phyloP scores from a whole-genome alignment of 2,113 vertebrate species.

The Tachysurus fulvidraco region DNA sequence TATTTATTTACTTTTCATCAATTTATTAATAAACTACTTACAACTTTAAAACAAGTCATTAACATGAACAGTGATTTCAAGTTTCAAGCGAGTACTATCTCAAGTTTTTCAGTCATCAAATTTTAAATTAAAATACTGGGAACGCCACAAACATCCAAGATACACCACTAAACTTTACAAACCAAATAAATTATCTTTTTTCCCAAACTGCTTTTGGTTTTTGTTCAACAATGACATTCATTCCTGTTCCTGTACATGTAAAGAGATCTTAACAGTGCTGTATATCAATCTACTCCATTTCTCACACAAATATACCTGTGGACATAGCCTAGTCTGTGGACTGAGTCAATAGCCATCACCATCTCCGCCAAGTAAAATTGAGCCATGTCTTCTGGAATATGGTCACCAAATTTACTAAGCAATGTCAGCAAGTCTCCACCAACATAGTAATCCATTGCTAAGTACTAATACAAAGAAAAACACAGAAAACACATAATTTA shows the following conservation, averaged over 20 bases:
- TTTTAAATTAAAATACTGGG: background rate
- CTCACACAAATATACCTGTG: conserved; percentile 68
- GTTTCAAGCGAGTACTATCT: background rate
- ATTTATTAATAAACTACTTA: no score
- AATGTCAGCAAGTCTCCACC: conserved; percentile 85
- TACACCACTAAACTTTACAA: background rate
- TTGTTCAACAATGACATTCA: background rate
- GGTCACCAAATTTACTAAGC: conserved; percentile 85
- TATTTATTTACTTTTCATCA: no score
- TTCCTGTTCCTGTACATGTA: background rate
- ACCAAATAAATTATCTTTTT: background rate
- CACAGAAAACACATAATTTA: background rate
- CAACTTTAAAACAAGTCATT: background rate
- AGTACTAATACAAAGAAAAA: conserved; percentile 69
- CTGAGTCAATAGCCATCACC: conserved; percentile 82
- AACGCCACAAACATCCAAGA: background rate
- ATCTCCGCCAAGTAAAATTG: conserved; percentile 87
- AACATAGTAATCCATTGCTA: conserved; percentile 87
- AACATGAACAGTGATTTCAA: background rate
- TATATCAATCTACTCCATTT: background rate
- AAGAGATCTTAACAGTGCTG: no score
- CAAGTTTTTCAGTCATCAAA: background rate
- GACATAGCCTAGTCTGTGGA: conserved; percentile 83
- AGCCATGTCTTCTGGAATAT: conserved; percentile 82
- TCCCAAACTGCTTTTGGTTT: background rate